These are phyloP conservation scores for Diabrotica virgifera DNA, from an alignment of 1,140 invertebrate species.

Conservation along the genomic window DNA sequence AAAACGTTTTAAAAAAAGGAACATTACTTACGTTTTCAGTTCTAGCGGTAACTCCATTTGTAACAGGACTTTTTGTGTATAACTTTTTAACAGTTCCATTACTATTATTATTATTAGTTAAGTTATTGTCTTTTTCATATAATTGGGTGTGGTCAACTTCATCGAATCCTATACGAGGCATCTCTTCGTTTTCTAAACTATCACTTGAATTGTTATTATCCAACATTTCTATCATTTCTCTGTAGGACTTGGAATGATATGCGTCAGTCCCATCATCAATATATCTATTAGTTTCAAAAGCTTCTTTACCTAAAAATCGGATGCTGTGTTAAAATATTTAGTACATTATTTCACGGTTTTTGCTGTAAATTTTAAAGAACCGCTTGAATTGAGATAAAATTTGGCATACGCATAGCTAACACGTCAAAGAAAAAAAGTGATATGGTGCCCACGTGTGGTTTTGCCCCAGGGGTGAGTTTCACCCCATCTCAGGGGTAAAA, in stretches of 20 bases:
- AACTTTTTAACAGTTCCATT: neutral
- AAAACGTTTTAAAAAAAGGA: no score
- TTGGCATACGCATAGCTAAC: no score
- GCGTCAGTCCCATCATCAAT: slow-evolving; percentile 31
- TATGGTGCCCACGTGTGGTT: no score
- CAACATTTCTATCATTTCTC: slow-evolving; percentile 40
- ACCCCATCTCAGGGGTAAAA: no score
- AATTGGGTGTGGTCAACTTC: slow-evolving; percentile 20
- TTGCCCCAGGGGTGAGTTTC: no score
- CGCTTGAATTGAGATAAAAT: no score
- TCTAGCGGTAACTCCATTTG: neutral
- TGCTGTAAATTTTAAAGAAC: no score
- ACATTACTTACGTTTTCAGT: neutral
- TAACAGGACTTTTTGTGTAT: neutral
- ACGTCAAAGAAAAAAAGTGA: no score
- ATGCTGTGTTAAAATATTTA: no score
- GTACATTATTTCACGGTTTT: no score
- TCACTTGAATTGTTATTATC: slow-evolving; percentile 41
- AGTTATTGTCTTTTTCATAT: neutral
- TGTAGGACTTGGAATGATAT: slow-evolving; percentile 19
- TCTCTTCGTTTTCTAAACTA: slow-evolving; percentile 42
- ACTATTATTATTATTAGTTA: neutral
- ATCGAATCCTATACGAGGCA: slow-evolving; percentile 39
- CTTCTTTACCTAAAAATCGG: slow-evolving; percentile 22
- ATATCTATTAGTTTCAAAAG: slow-evolving; percentile 30